phyloP scores from a whole-genome alignment of 37 sponge, comb jelly and placozoan species.

The Theonella swinhoei region DNA sequence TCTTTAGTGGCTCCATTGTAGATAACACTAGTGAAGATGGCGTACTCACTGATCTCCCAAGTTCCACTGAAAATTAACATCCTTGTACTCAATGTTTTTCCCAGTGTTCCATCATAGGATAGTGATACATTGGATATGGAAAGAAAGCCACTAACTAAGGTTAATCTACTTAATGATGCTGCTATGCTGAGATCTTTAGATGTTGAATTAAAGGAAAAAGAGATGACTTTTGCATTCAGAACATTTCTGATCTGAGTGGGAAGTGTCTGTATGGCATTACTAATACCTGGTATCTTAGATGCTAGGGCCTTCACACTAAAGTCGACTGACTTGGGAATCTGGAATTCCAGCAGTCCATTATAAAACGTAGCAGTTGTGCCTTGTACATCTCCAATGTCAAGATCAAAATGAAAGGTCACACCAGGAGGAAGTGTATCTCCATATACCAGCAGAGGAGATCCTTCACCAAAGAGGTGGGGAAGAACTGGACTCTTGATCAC shows the following conservation, averaged over 20 bases:
- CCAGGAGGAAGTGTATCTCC: not conserved
- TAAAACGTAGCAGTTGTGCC: not conserved
- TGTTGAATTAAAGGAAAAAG: not conserved
- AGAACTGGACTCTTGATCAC: not conserved
- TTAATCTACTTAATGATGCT: not conserved
- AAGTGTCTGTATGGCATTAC: not conserved
- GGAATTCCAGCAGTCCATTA: not conserved
- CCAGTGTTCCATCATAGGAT: not conserved
- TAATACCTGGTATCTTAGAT: not conserved
- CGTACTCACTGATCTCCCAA: not conserved
- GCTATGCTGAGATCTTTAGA: not conserved
- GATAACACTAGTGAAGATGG: not conserved
- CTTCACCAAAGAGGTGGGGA: not conserved
- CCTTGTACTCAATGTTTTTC: not conserved
- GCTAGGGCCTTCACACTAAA: not conserved
- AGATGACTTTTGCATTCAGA: not conserved
- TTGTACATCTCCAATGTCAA: not conserved
- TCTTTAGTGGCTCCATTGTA: not conserved
- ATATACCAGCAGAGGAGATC: not conserved
- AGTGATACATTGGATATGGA: not conserved
- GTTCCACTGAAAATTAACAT: not conserved
- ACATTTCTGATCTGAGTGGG: not conserved
- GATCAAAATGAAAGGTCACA: not conserved
- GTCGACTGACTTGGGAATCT: not conserved
- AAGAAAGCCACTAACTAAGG: not conserved